A percentile compares a stretch with the other conserved stretches of the same genome.
phyloP scores from a whole-genome alignment of 2,113 vertebrate species.

The Muscicapa adusta region DNA sequence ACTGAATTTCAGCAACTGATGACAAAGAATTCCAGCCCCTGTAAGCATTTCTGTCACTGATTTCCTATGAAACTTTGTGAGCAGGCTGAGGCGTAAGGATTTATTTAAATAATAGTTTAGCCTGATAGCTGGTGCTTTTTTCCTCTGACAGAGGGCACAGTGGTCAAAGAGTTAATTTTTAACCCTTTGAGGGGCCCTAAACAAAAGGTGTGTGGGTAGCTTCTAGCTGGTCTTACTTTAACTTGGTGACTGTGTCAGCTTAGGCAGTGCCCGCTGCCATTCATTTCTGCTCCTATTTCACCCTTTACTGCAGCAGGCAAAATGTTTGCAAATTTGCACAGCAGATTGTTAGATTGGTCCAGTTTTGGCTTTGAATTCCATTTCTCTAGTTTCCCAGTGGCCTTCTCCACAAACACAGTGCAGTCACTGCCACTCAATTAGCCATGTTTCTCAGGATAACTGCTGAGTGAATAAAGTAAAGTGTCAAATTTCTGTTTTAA shows the following conservation, averaged over 20 bases:
- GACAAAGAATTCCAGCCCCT: neutral
- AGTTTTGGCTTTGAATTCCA: neutral
- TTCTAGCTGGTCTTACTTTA: neutral
- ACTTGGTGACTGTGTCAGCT: neutral
- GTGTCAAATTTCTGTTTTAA: neutral
- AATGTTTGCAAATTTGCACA: rapidly evolving
- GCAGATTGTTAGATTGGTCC: neutral
- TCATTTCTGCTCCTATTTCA: neutral
- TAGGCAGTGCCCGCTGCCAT: neutral
- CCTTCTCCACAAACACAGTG: neutral
- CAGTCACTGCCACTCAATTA: neutral
- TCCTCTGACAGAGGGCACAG: rapidly evolving
- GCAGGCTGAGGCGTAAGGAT: neutral
- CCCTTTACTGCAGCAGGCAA: neutral
- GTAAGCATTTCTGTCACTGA: neutral
- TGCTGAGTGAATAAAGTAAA: neutral
- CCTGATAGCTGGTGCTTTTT: neutral
- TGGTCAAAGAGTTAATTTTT: neutral
- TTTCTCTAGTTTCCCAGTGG: neutral
- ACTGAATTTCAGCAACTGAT: neutral
- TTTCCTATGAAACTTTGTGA: neutral
- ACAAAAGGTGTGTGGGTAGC: neutral
- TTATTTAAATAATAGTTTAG: neutral
- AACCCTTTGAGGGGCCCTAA: neutral
- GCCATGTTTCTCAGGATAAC: neutral